Evolutionary conservation across 1,140 invertebrate species (phyloP), one percentile per base, ranked within the genome.

Genomic region (Gryllus bimaculatus): DNA sequence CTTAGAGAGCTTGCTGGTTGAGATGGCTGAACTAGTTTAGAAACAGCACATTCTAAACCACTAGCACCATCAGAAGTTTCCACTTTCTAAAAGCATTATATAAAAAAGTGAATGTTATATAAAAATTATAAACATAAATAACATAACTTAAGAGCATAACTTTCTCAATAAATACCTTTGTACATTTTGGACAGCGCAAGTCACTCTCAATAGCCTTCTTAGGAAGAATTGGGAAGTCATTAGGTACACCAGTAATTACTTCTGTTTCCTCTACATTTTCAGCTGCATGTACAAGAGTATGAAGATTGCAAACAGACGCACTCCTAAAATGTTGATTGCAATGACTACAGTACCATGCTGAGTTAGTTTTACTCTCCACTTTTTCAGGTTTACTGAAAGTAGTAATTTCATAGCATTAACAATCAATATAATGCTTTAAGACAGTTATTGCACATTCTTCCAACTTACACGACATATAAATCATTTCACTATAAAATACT

Each of bases 291-390:
- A 86, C 83, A 6, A 90, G 82, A 8, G 86, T 87, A 81, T 91
- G 90, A 13, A 91, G 82, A 82, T 89, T 89, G 0, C 91, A 84
- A 7, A 91, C 81, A 18, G 85, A 85, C 7, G 87, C 81, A 82
- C 89, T 89, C 79, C 86, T 85, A 83, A 92, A 92, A 15, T 86
- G 86, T 75, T 90, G 83, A 79, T 87, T 84, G 83, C 90, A 91
- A 78, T 88, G 85, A 7, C 84, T 85, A 83, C 90, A 91, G 80
- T 87, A 86, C 88, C 88, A 90, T 48, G 89, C 88, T n/a, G 10
- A 15, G 8, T 39, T 21, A 21, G 10, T 47, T 47, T 47, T 75
- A n/a, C n/a, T 26, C 21, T 47, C 10, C 75, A 47, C 10, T 75
- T 10, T 75, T 47, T 20, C 75, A 13, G 21, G 21, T 47, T 26